Conservation (phyloP, 2,888 invertebrate species). For the Athalia cordata region DNA sequence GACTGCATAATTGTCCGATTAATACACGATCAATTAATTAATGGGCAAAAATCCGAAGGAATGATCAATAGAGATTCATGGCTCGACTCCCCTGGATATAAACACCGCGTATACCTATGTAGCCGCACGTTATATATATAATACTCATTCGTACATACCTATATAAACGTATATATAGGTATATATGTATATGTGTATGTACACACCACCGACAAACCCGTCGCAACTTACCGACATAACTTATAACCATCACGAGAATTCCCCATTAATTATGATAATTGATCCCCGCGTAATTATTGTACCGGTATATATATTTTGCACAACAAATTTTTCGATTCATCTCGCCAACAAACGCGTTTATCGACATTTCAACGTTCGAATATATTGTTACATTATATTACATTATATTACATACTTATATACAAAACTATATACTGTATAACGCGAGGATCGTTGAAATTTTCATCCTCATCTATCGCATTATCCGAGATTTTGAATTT, state of each 20-base stretch:
- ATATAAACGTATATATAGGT: too few relatives aligned
- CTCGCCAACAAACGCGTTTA: neutral
- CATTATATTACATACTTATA: too few relatives aligned
- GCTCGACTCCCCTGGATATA: conserved; percentile 41
- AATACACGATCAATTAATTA: conserved; percentile 64
- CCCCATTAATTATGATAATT: conserved; percentile 66
- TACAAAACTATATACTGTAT: too few relatives aligned
- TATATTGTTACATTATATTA: too few relatives aligned
- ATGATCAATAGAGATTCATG: conserved; percentile 48
- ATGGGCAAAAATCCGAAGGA: conserved; percentile 53
- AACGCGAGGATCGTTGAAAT: too few relatives aligned
- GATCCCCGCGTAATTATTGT: conserved; percentile 56
- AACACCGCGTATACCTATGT: conserved; percentile 17
- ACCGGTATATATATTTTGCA: conserved; percentile 7
- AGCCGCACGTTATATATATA: neutral
- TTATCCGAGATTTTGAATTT: too few relatives aligned
- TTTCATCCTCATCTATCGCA: too few relatives aligned
- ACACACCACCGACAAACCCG: conserved; percentile 26
- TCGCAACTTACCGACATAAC: conserved; percentile 53
- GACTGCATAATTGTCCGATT: conserved; percentile 59
- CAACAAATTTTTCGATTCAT: neutral
- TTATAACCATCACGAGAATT: conserved; percentile 53
- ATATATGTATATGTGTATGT: too few relatives aligned
- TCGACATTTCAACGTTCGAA: neutral
- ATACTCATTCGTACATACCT: conserved; percentile 13